A percentile compares a stretch with the other conserved stretches of the same genome.
Evolutionary conservation across 2,888 invertebrate genomes (phyloP).

Genomic region (Epinotia brunnichana): DNA sequence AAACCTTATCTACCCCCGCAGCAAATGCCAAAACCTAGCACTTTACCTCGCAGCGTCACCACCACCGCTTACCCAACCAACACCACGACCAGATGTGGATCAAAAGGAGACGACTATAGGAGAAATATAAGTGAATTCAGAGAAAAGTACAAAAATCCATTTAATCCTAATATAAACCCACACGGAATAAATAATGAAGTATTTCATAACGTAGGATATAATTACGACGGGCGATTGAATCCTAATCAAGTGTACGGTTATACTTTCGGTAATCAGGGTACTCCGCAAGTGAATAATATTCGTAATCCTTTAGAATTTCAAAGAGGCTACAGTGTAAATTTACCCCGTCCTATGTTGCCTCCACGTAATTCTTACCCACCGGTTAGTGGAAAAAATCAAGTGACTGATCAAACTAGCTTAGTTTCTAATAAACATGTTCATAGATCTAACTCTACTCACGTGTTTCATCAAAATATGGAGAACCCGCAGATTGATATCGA

Average conservation of each 20-base stretch:
- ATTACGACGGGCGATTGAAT: slow-evolving; percentile 75
- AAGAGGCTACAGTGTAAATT: slow-evolving; percentile 83
- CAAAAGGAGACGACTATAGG: slow-evolving; percentile 82
- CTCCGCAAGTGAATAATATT: slow-evolving; percentile 78
- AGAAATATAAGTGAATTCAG: slow-evolving; percentile 85
- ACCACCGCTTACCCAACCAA: slow-evolving; percentile 76
- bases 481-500: slow-evolving; percentile 74
- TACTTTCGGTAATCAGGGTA: slow-evolving; percentile 83
- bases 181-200: slow-evolving; percentile 75
- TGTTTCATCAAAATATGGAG: slow-evolving; percentile 78
- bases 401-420: slow-evolving; percentile 79
- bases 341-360: slow-evolving; percentile 84
- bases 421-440: slow-evolving; percentile 83
- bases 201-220: slow-evolving; percentile 77
- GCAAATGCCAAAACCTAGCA: slow-evolving; percentile 74
- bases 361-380: slow-evolving; percentile 86
- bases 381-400: slow-evolving; percentile 82
- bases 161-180: slow-evolving; percentile 68
- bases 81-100: slow-evolving; percentile 72
- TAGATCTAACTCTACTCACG: slow-evolving; percentile 85
- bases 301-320: slow-evolving; percentile 83
- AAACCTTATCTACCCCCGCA: slow-evolving; percentile 73
- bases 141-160: slow-evolving; percentile 85
- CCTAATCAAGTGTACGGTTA: slow-evolving; percentile 80
- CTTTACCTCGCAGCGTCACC: slow-evolving; percentile 78